A percentile compares a stretch with the other conserved stretches of the same genome.
Evolutionary conservation across 2,113 vertebrate species (phyloP).

Genomic region (Elephantulus edwardii): DNA sequence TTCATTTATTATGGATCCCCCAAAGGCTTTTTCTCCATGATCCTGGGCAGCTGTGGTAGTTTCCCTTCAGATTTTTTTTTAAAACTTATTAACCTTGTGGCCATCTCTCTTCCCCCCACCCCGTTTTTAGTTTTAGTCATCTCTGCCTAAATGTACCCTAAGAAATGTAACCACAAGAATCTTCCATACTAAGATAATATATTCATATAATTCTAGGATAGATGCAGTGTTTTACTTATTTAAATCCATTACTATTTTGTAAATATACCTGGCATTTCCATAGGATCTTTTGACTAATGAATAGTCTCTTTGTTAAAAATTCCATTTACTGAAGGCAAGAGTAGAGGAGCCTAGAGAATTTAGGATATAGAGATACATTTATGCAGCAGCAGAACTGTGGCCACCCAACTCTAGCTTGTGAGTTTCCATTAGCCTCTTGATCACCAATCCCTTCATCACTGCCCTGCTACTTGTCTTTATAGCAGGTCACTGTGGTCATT

Average conservation of each 20-base stretch:
- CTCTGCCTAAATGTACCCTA: not conserved
- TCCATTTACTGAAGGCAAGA: slow-evolving; percentile 1
- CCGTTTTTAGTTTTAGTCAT: slow-evolving; percentile 8
- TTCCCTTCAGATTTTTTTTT: slow-evolving; percentile 51
- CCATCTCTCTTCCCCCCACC: slow-evolving; percentile 67
- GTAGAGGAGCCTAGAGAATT: not conserved
- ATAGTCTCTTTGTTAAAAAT: slow-evolving; percentile 40
- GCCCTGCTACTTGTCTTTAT: not conserved
- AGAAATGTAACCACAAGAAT: not conserved
- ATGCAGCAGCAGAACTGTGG: slow-evolving; percentile 50
- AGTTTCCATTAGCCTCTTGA: slow-evolving; percentile 58
- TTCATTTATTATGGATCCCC: slow-evolving; percentile 63
- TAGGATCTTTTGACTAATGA: slow-evolving; percentile 1
- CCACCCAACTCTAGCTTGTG: not conserved
- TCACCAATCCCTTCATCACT: not conserved
- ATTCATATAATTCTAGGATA: not conserved
- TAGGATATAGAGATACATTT: not conserved
- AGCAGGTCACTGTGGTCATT: not conserved
- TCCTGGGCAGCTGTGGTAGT: slow-evolving; percentile 52
- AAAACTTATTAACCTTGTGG: slow-evolving; percentile 52
- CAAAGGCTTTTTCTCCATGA: slow-evolving; percentile 37
- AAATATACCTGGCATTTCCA: not conserved
- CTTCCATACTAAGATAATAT: not conserved
- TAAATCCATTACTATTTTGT: not conserved
- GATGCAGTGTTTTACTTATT: slow-evolving; percentile 5